Conservation (phyloP, 2,797 vertebrate genomes). For the Spinus pinus region DNA sequence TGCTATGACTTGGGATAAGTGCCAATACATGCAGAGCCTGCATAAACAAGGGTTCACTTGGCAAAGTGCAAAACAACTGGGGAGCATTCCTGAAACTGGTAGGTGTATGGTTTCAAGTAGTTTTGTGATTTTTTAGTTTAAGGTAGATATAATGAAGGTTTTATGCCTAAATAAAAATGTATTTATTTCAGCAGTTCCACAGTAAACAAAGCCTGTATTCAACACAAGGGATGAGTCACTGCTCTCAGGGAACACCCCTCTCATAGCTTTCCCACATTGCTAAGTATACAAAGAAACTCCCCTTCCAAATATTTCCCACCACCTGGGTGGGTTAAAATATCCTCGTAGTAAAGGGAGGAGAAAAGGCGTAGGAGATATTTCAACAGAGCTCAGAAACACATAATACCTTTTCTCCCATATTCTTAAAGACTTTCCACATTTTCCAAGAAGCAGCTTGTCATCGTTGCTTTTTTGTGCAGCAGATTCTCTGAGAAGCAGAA, state of each 20-base stretch:
- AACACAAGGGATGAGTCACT: conserved; percentile 14
- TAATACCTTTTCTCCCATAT: not conserved
- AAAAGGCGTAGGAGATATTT: not conserved
- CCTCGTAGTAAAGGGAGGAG: not conserved
- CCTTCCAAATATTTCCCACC: conserved; percentile 30
- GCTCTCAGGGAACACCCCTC: conserved; percentile 39
- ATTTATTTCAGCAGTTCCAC: not conserved
- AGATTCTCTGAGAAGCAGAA: not conserved
- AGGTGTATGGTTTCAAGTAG: fast-evolving
- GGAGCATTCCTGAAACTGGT: not conserved
- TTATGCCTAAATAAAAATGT: not conserved
- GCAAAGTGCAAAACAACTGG: not conserved
- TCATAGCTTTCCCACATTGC: conserved; percentile 25
- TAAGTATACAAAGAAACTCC: conserved; percentile 37
- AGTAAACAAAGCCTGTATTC: not conserved
- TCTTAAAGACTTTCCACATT: not conserved
- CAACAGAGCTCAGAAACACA: not conserved
- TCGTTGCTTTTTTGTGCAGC: not conserved
- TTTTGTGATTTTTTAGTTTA: not conserved
- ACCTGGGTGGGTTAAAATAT: conserved; percentile 3
- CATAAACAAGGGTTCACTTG: not conserved
- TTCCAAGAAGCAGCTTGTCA: not conserved
- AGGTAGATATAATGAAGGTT: not conserved
- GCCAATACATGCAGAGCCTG: not conserved
- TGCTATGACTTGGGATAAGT: not conserved